Percentiles rank a stretch among this genome's conserved stretches.
Conservation (phyloP, 2,113 vertebrate species). For the Indicator maculatus region DNA sequence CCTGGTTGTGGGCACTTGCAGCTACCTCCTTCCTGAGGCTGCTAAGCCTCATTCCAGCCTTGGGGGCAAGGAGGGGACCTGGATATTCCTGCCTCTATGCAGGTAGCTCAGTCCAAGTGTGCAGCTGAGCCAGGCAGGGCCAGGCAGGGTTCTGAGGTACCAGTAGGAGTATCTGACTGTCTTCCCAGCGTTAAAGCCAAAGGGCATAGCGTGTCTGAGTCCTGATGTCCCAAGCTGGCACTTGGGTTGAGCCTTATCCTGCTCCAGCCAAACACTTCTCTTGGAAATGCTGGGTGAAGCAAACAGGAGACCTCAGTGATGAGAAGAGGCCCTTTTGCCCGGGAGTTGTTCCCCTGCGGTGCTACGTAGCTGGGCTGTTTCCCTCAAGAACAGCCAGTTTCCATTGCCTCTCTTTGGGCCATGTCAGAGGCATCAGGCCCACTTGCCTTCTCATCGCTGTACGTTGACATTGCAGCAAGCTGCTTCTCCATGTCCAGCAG, state of each 20-base stretch:
- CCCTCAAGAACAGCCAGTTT: background rate
- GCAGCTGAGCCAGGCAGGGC: background rate
- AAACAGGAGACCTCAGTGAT: background rate
- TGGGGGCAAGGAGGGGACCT: background rate
- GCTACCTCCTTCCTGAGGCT: background rate
- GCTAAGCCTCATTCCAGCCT: background rate
- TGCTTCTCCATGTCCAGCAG: background rate
- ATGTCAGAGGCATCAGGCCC: background rate
- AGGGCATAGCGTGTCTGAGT: background rate
- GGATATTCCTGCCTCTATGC: rapidly evolving
- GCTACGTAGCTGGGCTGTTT: background rate
- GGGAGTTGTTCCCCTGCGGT: background rate
- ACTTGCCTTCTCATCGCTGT: background rate
- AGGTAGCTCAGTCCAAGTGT: background rate
- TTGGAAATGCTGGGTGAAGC: background rate
- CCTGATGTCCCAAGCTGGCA: background rate
- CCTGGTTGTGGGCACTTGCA: background rate
- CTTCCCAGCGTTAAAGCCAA: background rate
- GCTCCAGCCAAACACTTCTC: background rate
- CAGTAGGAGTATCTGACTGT: rapidly evolving
- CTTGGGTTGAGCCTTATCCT: background rate
- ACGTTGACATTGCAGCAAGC: background rate
- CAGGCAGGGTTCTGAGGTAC: background rate
- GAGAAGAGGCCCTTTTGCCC: background rate
- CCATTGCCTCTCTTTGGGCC: background rate